A percentile compares a stretch with the other conserved stretches of the same genome.
phyloP scores from a whole-genome alignment of 2,797 vertebrate species.

The Coluber constrictor region DNA sequence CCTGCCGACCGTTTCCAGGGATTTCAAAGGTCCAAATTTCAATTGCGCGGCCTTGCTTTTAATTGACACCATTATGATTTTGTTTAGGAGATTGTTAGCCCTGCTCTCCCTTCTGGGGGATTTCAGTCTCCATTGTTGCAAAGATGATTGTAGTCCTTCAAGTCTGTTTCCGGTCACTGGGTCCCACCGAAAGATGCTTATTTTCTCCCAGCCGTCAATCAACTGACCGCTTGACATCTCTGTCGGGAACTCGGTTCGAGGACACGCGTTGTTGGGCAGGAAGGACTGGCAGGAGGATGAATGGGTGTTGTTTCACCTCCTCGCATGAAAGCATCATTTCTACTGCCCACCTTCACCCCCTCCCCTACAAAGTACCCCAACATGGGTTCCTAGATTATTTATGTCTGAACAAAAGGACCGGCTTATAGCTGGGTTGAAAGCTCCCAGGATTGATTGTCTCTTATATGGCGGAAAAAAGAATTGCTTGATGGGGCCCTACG shows the following conservation, averaged over 20 bases:
- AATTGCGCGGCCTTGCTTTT: neutral
- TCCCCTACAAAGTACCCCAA: neutral
- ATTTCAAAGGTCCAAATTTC: neutral
- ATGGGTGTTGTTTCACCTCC: neutral
- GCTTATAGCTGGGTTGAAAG: neutral
- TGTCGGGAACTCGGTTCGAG: neutral
- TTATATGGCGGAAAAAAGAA: neutral
- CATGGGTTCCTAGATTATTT: neutral
- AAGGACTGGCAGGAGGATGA: neutral
- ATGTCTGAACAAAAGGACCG: slow-evolving; percentile 4
- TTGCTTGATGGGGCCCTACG: neutral
- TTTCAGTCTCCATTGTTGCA: neutral
- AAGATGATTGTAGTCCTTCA: neutral
- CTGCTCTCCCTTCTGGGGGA: neutral
- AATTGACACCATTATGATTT: neutral
- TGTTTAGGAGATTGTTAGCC: neutral
- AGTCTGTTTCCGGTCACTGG: neutral
- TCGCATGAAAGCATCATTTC: neutral
- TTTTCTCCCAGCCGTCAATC: slow-evolving; percentile 20
- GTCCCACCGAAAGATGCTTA: neutral
- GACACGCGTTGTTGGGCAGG: neutral
- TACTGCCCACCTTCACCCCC: neutral
- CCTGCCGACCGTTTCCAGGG: neutral
- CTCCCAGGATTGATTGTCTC: neutral
- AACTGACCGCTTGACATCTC: neutral